These are phyloP conservation scores for Perccottus glenii DNA, from an alignment of 2,113 vertebrate genomes.

Conservation along the genomic window DNA sequence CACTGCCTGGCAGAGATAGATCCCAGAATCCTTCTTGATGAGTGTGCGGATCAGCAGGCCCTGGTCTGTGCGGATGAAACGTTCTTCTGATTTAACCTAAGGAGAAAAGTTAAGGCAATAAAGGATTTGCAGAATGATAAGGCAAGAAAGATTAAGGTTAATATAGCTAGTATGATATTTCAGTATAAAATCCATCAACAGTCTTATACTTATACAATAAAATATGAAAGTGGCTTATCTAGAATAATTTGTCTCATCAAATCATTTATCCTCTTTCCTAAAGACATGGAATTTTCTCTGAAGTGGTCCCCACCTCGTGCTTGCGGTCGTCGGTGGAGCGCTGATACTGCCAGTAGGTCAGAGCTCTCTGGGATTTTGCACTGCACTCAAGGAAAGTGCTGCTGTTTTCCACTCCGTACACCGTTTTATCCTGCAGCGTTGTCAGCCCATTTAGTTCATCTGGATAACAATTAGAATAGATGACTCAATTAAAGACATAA, in stretches of 20 bases:
- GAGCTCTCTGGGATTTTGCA: conserved; percentile 91
- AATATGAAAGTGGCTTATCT: neutral
- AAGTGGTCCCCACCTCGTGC: conserved; percentile 84
- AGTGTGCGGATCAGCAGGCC: conserved; percentile 91
- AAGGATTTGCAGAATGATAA: conserved; percentile 1
- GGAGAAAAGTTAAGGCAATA: neutral
- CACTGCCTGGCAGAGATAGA: conserved; percentile 92
- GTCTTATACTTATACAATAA: neutral
- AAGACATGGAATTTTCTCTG: neutral
- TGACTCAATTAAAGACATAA: neutral
- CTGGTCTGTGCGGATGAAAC: conserved; percentile 89
- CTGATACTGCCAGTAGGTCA: conserved; percentile 95
- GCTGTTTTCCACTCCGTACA: conserved; percentile 98
- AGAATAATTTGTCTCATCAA: neutral
- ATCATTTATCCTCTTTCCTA: conserved; percentile 1
- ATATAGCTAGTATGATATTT: neutral
- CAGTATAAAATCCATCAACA: too few species aligned
- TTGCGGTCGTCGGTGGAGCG: conserved; percentile 86
- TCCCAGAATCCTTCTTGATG: conserved; percentile 86
- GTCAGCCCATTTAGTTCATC: conserved; percentile 84
- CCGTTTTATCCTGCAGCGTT: conserved; percentile 87
- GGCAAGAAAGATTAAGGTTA: neutral
- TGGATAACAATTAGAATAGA: conserved; percentile 54
- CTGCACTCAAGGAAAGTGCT: conserved; percentile 97
- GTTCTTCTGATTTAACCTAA: conserved; percentile 89